Conservation (phyloP, 2,888 invertebrate species). For the Phaedon cochleariae region DNA sequence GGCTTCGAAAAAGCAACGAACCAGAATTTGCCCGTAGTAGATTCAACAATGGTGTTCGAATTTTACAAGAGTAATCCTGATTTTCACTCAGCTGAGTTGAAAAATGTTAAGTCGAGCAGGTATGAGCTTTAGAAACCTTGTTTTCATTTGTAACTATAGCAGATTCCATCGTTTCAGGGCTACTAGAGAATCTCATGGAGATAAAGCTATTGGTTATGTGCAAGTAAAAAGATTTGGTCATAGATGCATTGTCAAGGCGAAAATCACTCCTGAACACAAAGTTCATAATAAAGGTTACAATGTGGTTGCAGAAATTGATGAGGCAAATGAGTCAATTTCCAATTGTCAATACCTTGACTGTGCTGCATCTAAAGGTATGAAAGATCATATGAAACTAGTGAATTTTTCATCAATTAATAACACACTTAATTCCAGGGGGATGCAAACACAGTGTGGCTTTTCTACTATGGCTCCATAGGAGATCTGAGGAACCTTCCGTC, state of each 20-base stretch:
- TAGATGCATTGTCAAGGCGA: background rate
- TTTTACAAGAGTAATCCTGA: no score
- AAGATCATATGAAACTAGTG: no score
- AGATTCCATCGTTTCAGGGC: background rate
- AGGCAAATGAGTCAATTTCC: background rate
- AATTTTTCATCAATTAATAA: no score
- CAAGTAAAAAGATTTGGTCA: background rate
- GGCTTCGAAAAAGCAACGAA: background rate
- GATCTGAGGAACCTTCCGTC: constrained; percentile 2
- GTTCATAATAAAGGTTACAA: background rate
- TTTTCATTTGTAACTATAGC: background rate
- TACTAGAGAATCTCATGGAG: background rate
- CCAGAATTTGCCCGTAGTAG: no score
- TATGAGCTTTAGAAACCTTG: no score
- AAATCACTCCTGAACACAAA: constrained; percentile 1
- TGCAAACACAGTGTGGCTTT: background rate
- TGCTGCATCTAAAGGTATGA: no score
- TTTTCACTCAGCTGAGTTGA: no score
- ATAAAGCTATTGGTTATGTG: background rate
- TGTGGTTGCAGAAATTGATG: background rate
- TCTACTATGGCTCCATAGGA: background rate
- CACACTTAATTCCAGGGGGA: background rate
- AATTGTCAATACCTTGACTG: no score
- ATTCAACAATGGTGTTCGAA: no score
- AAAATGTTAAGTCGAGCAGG: no score